Conservation (phyloP, 2,797 vertebrate species). For the Periophthalmus magnuspinnatus region DNA sequence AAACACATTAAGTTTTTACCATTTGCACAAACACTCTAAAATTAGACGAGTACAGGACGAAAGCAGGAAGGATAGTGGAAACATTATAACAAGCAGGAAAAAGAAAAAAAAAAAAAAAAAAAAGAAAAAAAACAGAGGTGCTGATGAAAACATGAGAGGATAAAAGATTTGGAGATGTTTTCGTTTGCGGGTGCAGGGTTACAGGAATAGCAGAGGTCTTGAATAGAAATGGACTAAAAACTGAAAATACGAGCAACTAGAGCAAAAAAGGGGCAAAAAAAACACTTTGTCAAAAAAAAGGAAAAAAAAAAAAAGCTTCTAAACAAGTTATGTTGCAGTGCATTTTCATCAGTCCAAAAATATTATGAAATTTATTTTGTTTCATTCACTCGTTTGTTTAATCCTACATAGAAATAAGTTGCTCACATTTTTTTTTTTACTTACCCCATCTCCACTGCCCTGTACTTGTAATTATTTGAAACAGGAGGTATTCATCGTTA, state of each 20-base stretch:
- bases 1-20: background rate
- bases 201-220: background rate
- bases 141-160: background rate
- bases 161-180: conserved; percentile 2
- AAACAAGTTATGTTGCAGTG: too few species aligned
- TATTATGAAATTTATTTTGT: too few species aligned
- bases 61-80: background rate
- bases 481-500: too few species aligned
- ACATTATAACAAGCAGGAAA: background rate
- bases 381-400: too few species aligned
- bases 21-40: background rate
- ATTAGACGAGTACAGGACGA: background rate
- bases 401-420: too few species aligned
- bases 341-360: too few species aligned
- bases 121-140: background rate
- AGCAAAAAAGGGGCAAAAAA: too few species aligned
- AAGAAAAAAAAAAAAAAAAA: background rate
- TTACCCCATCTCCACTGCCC: too few species aligned
- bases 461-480: too few species aligned
- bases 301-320: too few species aligned
- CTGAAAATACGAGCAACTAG: background rate
- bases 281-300: too few species aligned
- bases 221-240: background rate
- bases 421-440: too few species aligned
- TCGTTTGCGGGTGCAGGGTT: background rate